These are phyloP conservation scores for Acanthurus tractus DNA, from an alignment of 2,797 vertebrate species.

Conservation along the genomic window DNA sequence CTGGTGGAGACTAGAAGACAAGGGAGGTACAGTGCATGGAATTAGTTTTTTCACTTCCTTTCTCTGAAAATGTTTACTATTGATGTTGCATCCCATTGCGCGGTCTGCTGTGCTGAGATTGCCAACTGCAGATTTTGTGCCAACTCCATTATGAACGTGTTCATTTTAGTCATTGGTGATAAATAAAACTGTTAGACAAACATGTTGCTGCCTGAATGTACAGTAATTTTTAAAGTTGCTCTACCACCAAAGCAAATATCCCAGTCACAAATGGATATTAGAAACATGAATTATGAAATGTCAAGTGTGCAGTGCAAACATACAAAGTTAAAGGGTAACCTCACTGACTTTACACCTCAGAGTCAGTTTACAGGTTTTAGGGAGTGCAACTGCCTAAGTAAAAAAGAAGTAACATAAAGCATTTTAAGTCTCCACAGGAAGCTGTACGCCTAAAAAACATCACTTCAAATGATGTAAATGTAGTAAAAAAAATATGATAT, in stretches of 20 bases:
- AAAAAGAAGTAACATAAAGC: background rate
- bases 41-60: slow-evolving; percentile 48
- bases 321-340: background rate
- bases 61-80: slow-evolving; percentile 71
- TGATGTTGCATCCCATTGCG: slow-evolving; percentile 73
- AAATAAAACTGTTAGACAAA: slow-evolving; percentile 35
- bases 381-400: background rate
- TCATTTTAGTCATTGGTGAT: slow-evolving; percentile 28
- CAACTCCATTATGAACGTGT: slow-evolving; percentile 62
- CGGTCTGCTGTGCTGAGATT: slow-evolving; percentile 74
- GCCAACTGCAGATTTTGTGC: slow-evolving; percentile 66
- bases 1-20: slow-evolving; percentile 54
- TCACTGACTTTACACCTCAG: background rate
- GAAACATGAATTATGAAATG: background rate
- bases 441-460: too few species aligned
- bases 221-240: slow-evolving; percentile 21
- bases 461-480: too few species aligned
- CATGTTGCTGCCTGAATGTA: slow-evolving; percentile 28
- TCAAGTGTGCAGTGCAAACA: background rate
- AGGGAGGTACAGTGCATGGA: slow-evolving; percentile 56
- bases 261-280: background rate
- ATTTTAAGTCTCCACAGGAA: too few species aligned
- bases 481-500: too few species aligned
- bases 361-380: background rate
- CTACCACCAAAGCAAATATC: slow-evolving; percentile 15